phyloP scores from a whole-genome alignment of 1,140 invertebrate species.

The Diprion similis region DNA sequence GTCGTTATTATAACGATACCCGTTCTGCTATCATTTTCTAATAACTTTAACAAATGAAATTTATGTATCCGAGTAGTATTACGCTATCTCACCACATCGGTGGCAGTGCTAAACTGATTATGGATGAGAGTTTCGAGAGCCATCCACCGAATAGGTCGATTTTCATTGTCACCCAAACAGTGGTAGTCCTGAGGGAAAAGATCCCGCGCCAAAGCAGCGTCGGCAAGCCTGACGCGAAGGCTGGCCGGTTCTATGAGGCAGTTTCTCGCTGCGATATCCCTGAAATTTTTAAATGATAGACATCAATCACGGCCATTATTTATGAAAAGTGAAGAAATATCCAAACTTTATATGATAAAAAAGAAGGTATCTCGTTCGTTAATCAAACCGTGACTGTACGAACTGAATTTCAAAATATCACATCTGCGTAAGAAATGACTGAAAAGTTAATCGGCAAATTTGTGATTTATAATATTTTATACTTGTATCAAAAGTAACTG shows the following conservation, averaged over 20 bases:
- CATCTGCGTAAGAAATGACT: too few species aligned
- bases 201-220: slow-evolving; percentile 88
- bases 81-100: slow-evolving; percentile 78
- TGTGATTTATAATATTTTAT: too few species aligned
- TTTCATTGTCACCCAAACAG: slow-evolving; percentile 93
- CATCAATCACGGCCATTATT: too few species aligned
- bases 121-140: slow-evolving; percentile 86
- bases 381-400: too few species aligned
- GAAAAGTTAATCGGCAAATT: too few species aligned
- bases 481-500: too few species aligned
- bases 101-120: slow-evolving; percentile 78
- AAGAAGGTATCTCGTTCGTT: too few species aligned
- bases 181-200: slow-evolving; percentile 95
- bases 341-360: too few species aligned
- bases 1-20: slow-evolving; percentile 7
- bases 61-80: slow-evolving; percentile 8
- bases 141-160: slow-evolving; percentile 95
- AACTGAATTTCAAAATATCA: too few species aligned
- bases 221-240: slow-evolving; percentile 85
- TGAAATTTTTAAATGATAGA: slow-evolving; percentile 28
- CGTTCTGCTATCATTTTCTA: background rate
- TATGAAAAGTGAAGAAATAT: too few species aligned
- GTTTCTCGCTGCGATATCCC: slow-evolving; percentile 90
- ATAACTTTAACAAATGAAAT: background rate
- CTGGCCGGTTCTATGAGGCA: slow-evolving; percentile 77